These are phyloP conservation scores for Laspeyria flexula DNA, from an alignment of 2,888 invertebrate species.

Conservation along the genomic window DNA sequence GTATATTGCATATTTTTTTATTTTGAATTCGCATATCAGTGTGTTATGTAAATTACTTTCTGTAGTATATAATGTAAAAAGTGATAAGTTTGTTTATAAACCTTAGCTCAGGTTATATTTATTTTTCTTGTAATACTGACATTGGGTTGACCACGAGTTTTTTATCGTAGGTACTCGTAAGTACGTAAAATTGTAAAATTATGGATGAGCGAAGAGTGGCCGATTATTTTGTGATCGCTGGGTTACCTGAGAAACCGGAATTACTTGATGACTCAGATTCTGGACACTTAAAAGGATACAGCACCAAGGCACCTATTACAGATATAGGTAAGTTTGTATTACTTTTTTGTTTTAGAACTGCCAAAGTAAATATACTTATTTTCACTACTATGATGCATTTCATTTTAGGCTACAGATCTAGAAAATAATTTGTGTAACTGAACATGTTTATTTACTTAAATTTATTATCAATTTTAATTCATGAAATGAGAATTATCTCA, in stretches of 20 bases:
- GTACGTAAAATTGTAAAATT: conserved; percentile 50
- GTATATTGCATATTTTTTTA: conserved; percentile 53
- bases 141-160: conserved; percentile 40
- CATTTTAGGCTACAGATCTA: too few relatives aligned
- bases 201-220: conserved; percentile 96
- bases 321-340: conserved; percentile 90
- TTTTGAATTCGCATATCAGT: conserved; percentile 32
- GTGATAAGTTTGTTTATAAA: conserved; percentile 24
- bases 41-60: conserved; percentile 43
- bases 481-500: too few relatives aligned
- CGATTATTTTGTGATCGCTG: conserved; percentile 99
- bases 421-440: too few relatives aligned
- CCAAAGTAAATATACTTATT: background rate
- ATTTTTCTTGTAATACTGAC: conserved; percentile 46
- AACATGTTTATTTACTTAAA: too few relatives aligned
- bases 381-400: too few relatives aligned
- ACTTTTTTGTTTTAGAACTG: background rate
- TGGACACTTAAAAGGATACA: conserved; percentile 92
- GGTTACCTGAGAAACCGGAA: conserved; percentile 93
- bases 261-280: conserved; percentile 92
- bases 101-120: conserved; percentile 45
- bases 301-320: conserved; percentile 96
- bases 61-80: conserved; percentile 18
- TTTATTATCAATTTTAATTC: too few relatives aligned
- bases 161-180: conserved; percentile 50